Conservation (phyloP, 1,140 invertebrate genomes). For the Trichoplusia ni region DNA sequence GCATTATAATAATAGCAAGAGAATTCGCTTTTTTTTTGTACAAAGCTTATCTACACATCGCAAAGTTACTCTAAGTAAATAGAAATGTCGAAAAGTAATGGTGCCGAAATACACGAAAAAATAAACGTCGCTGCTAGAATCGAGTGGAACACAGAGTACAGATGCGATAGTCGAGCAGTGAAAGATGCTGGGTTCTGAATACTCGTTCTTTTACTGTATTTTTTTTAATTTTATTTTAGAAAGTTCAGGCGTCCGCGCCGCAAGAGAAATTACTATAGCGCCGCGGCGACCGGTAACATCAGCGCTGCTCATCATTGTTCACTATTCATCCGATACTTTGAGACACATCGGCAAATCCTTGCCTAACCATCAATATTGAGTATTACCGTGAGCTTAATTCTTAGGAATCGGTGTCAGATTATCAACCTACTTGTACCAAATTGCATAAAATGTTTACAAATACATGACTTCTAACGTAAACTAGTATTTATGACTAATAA, state of each 20-base stretch:
- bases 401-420: conserved; percentile 9
- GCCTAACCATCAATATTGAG: background rate
- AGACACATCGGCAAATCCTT: conserved; percentile 2
- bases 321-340: conserved; percentile 59
- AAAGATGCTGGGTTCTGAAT: conserved; percentile 77
- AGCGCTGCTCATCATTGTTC: conserved; percentile 69
- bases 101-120: conserved; percentile 49
- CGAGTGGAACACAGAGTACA: conserved; percentile 53
- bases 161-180: conserved; percentile 74
- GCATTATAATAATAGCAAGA: conserved; percentile 36
- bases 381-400: background rate
- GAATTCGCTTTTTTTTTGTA: conserved; percentile 34
- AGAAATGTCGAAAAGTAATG: conserved; percentile 42
- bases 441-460: conserved; percentile 34
- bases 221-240: conserved; percentile 76
- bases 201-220: conserved; percentile 75
- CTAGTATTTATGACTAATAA: conserved; percentile 62
- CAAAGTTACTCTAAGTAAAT: conserved; percentile 25
- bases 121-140: conserved; percentile 48
- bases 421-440: conserved; percentile 37
- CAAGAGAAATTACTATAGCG: conserved; percentile 74
- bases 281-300: conserved; percentile 59
- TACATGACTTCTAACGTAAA: conserved; percentile 43
- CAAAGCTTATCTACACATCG: conserved; percentile 17
- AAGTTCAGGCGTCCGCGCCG: conserved; percentile 74